These are phyloP conservation scores for Psilopogon haemacephalus DNA, from an alignment of 2,113 vertebrate species.

Conservation along the genomic window DNA sequence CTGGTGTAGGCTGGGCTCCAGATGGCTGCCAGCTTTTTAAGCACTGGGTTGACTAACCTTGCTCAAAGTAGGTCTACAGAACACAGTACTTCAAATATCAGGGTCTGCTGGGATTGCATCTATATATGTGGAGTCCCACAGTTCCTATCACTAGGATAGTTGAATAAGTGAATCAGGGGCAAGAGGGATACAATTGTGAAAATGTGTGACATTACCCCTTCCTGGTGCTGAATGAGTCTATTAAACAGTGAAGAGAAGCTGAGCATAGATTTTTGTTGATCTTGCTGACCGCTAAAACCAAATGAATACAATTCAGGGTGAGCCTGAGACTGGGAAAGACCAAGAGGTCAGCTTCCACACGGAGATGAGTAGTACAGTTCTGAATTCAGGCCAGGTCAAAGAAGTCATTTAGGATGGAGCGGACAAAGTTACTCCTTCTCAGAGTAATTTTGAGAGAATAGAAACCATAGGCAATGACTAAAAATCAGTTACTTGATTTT, in stretches of 20 bases:
- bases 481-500: neutral
- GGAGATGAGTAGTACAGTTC: neutral
- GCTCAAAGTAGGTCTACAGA: conserved; percentile 59
- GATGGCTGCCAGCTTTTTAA: conserved; percentile 62
- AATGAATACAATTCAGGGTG: conserved; percentile 1
- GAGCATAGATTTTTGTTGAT: neutral
- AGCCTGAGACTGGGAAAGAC: neutral
- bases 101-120: conserved; percentile 56
- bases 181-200: conserved; percentile 35
- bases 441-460: neutral
- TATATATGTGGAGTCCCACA: conserved; percentile 44
- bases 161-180: conserved; percentile 42
- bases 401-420: neutral
- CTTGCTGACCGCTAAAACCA: conserved; percentile 45
- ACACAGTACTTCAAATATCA: conserved; percentile 57
- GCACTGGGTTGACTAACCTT: conserved; percentile 60
- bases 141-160: neutral
- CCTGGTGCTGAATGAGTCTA: conserved; percentile 22
- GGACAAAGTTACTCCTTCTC: neutral
- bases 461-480: neutral
- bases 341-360: neutral
- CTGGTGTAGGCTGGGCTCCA: conserved; percentile 58
- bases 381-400: neutral
- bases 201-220: conserved; percentile 4
- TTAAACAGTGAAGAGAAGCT: conserved; percentile 44